Evolutionary conservation across 1,140 invertebrate genomes (phyloP), one percentile per base, ranked within the genome.

Genomic region (Drosophila sucinea): DNA sequence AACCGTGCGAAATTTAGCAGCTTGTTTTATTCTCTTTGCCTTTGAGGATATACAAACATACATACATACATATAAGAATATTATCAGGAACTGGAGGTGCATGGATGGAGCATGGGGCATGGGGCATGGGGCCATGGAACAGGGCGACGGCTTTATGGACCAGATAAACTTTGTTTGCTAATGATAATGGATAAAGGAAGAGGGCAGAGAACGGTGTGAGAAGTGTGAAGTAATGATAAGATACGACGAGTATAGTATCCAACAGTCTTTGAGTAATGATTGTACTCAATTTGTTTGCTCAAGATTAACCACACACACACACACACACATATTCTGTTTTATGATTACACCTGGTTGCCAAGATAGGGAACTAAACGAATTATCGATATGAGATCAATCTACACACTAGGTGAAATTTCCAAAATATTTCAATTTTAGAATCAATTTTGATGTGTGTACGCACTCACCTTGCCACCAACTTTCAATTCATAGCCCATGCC

Each of bases 401-500:
- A 17, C 17, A 17, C 17, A 17, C 17, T 17, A 17, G 17, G 17
- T 17, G 17, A 17, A 17, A 17, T 17, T 17, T 17, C 17, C 17
- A 17, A 17, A 17, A 17, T 17, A 17, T 17, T 17, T 17, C 17
- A 17, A 17, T 17, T 17, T 17, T 17, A 17, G 17, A 17, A 17
- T 17, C 17, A 17, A 17, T 17, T 17, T 17, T 17, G 17, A 17
- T 17, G 17, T 17, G 17, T 17, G 17, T 17, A 17, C 17, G 17
- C 17, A 44, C 96, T 95, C 3, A 95, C 93, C 91, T 96, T 96
- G 60, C 96, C 94, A 8, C 96, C 96, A 38, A 98, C 95, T 93
- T 96, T 96, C 1, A 99, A 92, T 3, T 95, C 94, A 89, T 98
- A 98, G 4, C 94, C 94, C 69, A 96, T 93, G 29, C 94, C 95